Base-by-base conservation (phyloP, 2,113 vertebrate species). In the Gambusia affinis region DNA sequence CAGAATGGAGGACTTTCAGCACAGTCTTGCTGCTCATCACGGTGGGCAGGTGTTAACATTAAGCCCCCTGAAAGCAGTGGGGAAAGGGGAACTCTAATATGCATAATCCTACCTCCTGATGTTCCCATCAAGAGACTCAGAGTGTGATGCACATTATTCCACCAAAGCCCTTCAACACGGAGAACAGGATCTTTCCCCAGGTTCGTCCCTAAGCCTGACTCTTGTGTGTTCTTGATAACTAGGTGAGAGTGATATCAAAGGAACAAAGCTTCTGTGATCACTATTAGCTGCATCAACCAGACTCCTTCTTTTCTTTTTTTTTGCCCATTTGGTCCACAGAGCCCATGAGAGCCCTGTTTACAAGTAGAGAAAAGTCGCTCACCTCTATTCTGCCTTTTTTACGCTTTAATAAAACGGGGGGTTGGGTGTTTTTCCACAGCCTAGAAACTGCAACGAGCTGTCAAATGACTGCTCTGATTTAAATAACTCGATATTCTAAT, bases 21-120 rank as follows among this genome's bases (percentile, higher is more conserved):
- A 76, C 64, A 27, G 80, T 79, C 81, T 75, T 72, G n/a, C 66
- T 75, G 77, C 81, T 85, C 87, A 81, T 83, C 87, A 81, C 1
- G 51, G 84, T 85, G 80, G 79, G 86, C 83, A 89, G 82, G 84
- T 91, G 86, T 91, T 87, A 87, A 76, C 85, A 88, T 87, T 84
- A 82, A 89, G 78, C 80, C 85, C 80, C 83, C 81, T 84, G 83
- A 85, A 84, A 91, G 87, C 78, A 83, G 81, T 83, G 78, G 70
- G 64, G 67, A 82, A n/a, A 82, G 72, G 84, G 79, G 87, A 78
- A 75, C 35, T 12, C 83, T 92, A 86, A 92, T 91, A 87, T 91
- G 89, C 83, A 89, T 94, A 94, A 94, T 94, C 91, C 92, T 84
- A 67, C 92, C 93, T 89, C 93, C 91, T 78, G 87, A 90, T 91